phyloP scores from a whole-genome alignment of 2,888 invertebrate species.

The Lasioglossum figueresi region DNA sequence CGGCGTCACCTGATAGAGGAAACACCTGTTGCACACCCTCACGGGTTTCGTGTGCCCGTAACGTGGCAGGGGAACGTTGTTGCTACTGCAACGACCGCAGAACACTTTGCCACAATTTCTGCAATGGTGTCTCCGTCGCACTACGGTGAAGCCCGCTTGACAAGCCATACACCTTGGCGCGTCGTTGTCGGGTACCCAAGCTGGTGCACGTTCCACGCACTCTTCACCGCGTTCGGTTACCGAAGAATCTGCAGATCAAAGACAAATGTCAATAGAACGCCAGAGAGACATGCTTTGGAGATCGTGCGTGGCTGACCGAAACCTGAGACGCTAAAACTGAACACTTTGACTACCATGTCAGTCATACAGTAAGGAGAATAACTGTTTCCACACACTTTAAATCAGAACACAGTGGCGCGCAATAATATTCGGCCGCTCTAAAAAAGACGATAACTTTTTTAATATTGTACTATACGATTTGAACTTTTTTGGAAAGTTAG shows the following conservation, averaged over 20 bases:
- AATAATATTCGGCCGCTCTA: too few relatives aligned
- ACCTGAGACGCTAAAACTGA: too few relatives aligned
- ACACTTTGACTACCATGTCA: neutral
- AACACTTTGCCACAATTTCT: conserved; percentile 98
- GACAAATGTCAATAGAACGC: neutral
- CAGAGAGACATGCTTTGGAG: too few relatives aligned
- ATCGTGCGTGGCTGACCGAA: neutral
- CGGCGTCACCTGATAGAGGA: conserved; percentile 89
- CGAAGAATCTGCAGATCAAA: conserved; percentile 73
- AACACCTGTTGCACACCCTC: conserved; percentile 96
- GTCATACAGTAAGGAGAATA: too few relatives aligned
- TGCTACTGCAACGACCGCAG: conserved; percentile 96
- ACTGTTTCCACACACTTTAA: too few relatives aligned
- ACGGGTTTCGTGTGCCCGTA: conserved; percentile 97
- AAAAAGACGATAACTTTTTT: too few relatives aligned
- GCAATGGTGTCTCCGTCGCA: conserved; percentile 97
- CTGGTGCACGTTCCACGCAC: conserved; percentile 87
- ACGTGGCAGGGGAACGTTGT: conserved; percentile 95
- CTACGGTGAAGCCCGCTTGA: conserved; percentile 95
- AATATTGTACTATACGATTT: too few relatives aligned
- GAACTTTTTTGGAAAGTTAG: too few relatives aligned
- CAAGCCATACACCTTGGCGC: conserved; percentile 97
- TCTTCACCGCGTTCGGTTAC: conserved; percentile 81
- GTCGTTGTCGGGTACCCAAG: conserved; percentile 98
- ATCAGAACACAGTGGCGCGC: too few relatives aligned